Evolutionary conservation across 92 coral and sea anemone species (phyloP), one percentile per base, ranked within the genome.

Genomic region (Porites rus): DNA sequence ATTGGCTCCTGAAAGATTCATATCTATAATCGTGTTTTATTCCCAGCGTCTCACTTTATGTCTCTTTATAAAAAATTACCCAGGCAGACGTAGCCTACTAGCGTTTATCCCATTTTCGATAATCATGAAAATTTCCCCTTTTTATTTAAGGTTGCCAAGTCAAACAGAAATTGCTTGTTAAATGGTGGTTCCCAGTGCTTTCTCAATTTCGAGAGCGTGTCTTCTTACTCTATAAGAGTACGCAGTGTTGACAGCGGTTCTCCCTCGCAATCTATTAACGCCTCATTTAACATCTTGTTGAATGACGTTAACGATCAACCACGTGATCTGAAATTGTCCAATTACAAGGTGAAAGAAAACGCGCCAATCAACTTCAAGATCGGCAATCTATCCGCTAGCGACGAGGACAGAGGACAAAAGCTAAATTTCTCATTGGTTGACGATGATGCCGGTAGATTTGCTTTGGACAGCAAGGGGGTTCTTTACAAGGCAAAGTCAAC

Each of bases 191-290:
- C 87, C 53, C 79, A 92, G 11, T 94, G 98, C 46, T 43, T 50
- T 5, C 87, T 94, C 46, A 94, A 94, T 88, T 94, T 82, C 66
- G 98, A 94, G 77, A 82, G 85, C 10, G 83, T 82, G 74, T 67
- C 73, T 8, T 87, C 63, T 72, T 90, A 94, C 79, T 51, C 52
- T 25, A 88, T 94, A 74, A 88, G 75, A 76, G 85, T 94, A 80
- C 93, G 93, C 77, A 94, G 95, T 92, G 84, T 89, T 21, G 98
- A 94, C 90, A 94, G 96, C 89, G 98, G 96, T 19, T 92, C 93
- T 28, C 98, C 98, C 65, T 76, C 88, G n/a, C 91, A 90, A 62
- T 88, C 86, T 62, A 76, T 94, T 76, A 64, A 38, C 31, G 82
- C 65, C 17, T 87, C 91, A 22, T 72, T 94, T 76, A 84, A 78